phyloP scores from a whole-genome alignment of 2,113 vertebrate species.

The Alaudala cheleensis region DNA sequence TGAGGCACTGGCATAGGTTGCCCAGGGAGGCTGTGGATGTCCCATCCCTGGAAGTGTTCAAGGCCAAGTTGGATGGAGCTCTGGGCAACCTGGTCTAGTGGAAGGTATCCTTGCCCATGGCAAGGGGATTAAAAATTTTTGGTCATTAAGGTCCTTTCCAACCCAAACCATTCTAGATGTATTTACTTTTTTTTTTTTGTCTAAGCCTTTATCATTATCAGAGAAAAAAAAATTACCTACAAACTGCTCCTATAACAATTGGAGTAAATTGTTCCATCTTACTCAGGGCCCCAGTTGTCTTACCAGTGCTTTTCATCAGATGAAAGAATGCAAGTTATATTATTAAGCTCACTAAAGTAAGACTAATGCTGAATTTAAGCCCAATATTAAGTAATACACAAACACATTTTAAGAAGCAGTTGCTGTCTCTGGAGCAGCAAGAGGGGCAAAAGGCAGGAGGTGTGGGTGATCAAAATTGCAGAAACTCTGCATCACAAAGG shows the following conservation, averaged over 20 bases:
- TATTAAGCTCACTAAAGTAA: not conserved
- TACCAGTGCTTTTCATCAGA: not conserved
- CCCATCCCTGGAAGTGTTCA: not conserved
- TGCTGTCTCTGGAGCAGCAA: not conserved
- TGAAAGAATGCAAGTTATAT: not conserved
- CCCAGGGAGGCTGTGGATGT: not conserved
- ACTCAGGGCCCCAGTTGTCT: not conserved
- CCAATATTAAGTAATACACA: not conserved
- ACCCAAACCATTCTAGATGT: not conserved
- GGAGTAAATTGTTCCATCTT: not conserved
- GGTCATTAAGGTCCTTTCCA: not conserved
- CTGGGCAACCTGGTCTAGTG: no score
- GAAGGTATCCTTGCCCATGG: not conserved
- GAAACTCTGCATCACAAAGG: not conserved
- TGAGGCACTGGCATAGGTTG: not conserved
- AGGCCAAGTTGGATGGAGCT: not conserved
- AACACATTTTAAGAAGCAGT: not conserved
- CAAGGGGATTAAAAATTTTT: not conserved
- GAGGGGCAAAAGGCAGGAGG: not conserved
- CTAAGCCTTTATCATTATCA: not conserved
- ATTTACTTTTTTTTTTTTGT: not conserved
- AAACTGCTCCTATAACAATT: not conserved
- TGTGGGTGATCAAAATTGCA: not conserved
- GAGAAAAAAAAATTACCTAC: not conserved
- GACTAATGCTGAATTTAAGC: not conserved